A percentile compares a stretch with the other conserved stretches of the same genome.
These are phyloP conservation scores for Oostethus manadensis DNA, from an alignment of 2,113 vertebrate genomes.

Conservation along the genomic window DNA sequence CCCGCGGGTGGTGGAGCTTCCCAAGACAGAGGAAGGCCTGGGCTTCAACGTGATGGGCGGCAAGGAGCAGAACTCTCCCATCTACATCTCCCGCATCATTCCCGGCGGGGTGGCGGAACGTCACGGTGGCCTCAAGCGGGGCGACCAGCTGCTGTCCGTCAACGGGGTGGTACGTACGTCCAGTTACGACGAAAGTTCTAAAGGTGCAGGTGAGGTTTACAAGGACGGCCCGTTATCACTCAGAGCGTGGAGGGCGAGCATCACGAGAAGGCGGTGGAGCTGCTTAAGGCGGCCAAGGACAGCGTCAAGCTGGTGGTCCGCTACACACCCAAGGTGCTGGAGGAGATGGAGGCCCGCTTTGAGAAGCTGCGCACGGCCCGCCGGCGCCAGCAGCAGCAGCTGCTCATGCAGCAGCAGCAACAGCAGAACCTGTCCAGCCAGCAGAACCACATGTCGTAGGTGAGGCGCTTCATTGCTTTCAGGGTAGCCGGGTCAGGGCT, in stretches of 20 bases:
- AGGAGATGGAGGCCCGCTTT: conserved; percentile 99
- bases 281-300: conserved; percentile 94
- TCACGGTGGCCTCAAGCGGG: conserved; percentile 93
- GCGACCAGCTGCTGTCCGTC: conserved; percentile 97
- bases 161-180: conserved; percentile 96
- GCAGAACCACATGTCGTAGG: conserved; percentile 98
- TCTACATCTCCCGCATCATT: conserved; percentile 99
- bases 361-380: conserved; percentile 95
- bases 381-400: conserved; percentile 92
- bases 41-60: conserved; percentile 99
- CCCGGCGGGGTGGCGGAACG: conserved; percentile 96
- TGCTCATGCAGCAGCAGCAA: conserved; percentile 87
- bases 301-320: conserved; percentile 97
- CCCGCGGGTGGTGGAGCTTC: conserved; percentile 92
- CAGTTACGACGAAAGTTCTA: neutral
- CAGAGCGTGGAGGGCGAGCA: conserved; percentile 98
- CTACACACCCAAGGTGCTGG: conserved; percentile 97
- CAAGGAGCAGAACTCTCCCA: conserved; percentile 98
- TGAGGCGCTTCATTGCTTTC: conserved; percentile 80
- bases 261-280: conserved; percentile 94
- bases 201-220: too few relatives aligned
- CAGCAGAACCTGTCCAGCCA: conserved; percentile 80
- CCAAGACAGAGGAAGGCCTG: conserved; percentile 98
- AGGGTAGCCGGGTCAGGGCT: conserved; percentile 29
- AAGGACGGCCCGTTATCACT: too few relatives aligned